These are phyloP conservation scores for Omphaloscelis lunosa DNA, from an alignment of 2,888 invertebrate species.

Conservation along the genomic window DNA sequence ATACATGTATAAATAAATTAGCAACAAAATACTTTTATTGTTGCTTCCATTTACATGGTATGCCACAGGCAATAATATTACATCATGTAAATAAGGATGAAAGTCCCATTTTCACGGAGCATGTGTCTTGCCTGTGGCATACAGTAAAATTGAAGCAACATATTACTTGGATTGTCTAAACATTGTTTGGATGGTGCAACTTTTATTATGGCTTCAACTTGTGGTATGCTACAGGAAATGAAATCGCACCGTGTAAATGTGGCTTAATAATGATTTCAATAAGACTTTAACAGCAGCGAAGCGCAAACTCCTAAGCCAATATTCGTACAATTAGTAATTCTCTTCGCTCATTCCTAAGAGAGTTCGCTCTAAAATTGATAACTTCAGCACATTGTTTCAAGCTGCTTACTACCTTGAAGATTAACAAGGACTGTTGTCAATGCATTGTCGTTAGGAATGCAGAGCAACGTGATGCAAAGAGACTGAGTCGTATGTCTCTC, in stretches of 20 bases:
- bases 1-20: no score
- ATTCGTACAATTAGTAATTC: conserved; percentile 43
- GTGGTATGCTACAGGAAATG: background rate
- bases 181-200: background rate
- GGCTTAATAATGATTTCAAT: conserved; percentile 6
- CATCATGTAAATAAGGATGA: no score
- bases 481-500: conserved; percentile 21
- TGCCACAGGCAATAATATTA: no score
- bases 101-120: no score
- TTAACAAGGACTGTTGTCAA: conserved; percentile 40
- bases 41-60: no score
- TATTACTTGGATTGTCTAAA: background rate
- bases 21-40: no score
- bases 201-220: no score
- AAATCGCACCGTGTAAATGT: background rate
- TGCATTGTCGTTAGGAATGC: conserved; percentile 51
- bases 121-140: no score
- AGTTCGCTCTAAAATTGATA: conserved; percentile 44
- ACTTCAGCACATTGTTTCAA: conserved; percentile 40
- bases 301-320: conserved; percentile 21
- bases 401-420: conserved; percentile 29
- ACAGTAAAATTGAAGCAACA: background rate
- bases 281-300: conserved; percentile 1
- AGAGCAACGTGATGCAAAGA: conserved; percentile 25
- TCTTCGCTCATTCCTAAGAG: conserved; percentile 11